Percentiles rank a stretch among this genome's conserved stretches.
Conservation (phyloP, 1,140 invertebrate species). For the Heliconius melpomene region DNA sequence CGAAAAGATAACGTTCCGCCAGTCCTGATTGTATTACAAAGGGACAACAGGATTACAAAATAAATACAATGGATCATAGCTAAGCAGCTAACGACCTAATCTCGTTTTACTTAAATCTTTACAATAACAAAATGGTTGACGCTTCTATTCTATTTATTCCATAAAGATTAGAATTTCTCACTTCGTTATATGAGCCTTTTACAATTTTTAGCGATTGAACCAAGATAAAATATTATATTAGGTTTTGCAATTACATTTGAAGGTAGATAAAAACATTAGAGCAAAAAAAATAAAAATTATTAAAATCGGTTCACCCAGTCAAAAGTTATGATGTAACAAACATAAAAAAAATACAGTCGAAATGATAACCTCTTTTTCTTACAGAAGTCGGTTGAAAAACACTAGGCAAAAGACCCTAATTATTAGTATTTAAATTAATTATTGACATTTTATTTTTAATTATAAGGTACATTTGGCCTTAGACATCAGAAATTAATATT, state of each 20-base stretch:
- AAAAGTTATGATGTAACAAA: too few species aligned
- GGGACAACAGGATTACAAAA: constrained; percentile 57
- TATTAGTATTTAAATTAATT: too few species aligned
- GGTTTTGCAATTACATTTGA: neutral
- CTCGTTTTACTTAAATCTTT: constrained; percentile 59
- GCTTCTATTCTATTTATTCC: constrained; percentile 31
- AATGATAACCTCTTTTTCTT: too few species aligned
- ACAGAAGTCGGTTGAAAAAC: too few species aligned
- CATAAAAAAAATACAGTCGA: too few species aligned
- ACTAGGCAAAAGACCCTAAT: too few species aligned
- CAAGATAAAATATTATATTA: neutral
- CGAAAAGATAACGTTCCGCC: constrained; percentile 52
- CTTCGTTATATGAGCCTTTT: neutral
- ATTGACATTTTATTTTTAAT: too few species aligned
- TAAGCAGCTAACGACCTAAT: constrained; percentile 56
- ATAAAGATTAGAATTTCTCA: constrained; percentile 28
- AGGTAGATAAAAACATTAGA: too few species aligned
- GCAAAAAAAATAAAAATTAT: too few species aligned
- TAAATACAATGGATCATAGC: constrained; percentile 62
- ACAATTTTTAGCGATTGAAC: neutral
- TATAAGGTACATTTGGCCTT: too few species aligned
- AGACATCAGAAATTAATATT: too few species aligned
- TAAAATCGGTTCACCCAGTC: too few species aligned
- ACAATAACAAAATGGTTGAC: constrained; percentile 47
- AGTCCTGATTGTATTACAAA: constrained; percentile 29